phyloP scores from a whole-genome alignment of 2,888 invertebrate genomes.

The Galeopsomyia nigrocyanea region DNA sequence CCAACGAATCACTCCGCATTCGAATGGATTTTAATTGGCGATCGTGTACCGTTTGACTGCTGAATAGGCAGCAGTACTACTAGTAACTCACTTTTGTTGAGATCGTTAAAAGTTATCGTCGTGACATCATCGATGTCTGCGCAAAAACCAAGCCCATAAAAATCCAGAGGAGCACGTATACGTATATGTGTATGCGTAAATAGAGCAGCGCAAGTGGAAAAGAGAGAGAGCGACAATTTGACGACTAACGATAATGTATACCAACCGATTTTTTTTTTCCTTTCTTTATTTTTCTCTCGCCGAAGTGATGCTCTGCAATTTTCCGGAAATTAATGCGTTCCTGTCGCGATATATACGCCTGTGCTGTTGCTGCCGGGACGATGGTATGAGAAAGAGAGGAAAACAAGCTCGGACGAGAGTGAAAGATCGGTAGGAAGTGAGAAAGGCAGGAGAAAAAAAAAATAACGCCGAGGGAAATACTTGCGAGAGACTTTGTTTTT shows the following conservation, averaged over 20 bases:
- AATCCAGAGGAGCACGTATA: too few relatives aligned
- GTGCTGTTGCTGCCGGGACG: slow-evolving; percentile 2
- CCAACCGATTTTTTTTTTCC: too few relatives aligned
- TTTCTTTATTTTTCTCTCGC: background rate
- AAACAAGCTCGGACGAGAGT: background rate
- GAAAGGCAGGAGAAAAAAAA: background rate
- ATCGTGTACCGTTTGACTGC: background rate
- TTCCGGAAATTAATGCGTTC: slow-evolving; percentile 46
- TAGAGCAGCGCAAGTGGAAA: too few relatives aligned
- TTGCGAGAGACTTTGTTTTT: too few relatives aligned
- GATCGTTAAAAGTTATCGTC: too few relatives aligned
- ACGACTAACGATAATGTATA: too few relatives aligned
- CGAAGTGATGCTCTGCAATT: slow-evolving; percentile 34
- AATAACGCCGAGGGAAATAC: too few relatives aligned
- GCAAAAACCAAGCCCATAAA: too few relatives aligned
- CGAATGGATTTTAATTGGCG: background rate
- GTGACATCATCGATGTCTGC: too few relatives aligned
- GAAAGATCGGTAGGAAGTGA: background rate
- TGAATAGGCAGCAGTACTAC: background rate
- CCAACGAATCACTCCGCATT: background rate
- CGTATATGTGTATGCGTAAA: too few relatives aligned
- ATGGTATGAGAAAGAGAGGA: slow-evolving; percentile 15
- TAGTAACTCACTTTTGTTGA: too few relatives aligned
- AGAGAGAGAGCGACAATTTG: too few relatives aligned
- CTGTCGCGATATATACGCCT: slow-evolving; percentile 18